Evolutionary conservation across 2,797 vertebrate genomes (phyloP).

Genomic region (Gymnothorax javanicus): DNA sequence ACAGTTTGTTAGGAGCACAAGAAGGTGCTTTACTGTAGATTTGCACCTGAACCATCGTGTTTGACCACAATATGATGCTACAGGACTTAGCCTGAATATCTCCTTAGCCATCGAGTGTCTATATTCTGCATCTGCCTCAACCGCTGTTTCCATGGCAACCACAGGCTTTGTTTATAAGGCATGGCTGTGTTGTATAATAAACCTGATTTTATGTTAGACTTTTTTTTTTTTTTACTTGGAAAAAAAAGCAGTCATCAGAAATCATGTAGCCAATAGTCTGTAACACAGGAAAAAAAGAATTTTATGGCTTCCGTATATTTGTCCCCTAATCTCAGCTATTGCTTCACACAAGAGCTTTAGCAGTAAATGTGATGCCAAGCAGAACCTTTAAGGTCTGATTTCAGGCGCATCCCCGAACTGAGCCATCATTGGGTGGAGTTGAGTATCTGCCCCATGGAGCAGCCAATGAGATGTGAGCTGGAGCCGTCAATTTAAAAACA

Average conservation of each 20-base stretch:
- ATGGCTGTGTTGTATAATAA: slow-evolving; percentile 57
- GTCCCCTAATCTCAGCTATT: background rate
- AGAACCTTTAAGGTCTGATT: background rate
- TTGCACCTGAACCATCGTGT: slow-evolving; percentile 24
- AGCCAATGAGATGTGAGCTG: background rate
- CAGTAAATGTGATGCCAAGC: background rate
- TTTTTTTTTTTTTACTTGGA: background rate
- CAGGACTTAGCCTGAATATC: slow-evolving; percentile 5
- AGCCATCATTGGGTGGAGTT: background rate
- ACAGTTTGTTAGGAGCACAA: slow-evolving; percentile 20
- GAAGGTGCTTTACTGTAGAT: slow-evolving; percentile 11
- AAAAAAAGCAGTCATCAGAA: background rate
- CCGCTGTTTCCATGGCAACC: slow-evolving; percentile 3
- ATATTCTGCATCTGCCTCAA: slow-evolving; percentile 4
- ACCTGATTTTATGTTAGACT: slow-evolving; percentile 42
- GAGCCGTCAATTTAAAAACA: background rate
- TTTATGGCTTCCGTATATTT: background rate
- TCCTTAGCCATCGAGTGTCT: slow-evolving; percentile 34
- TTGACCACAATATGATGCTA: slow-evolving; percentile 27
- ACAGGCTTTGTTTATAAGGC: slow-evolving; percentile 46
- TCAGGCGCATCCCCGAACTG: background rate
- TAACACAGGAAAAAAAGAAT: background rate
- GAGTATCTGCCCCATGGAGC: background rate
- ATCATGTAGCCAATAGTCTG: background rate
- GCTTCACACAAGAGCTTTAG: background rate